Evolutionary conservation across 2,113 vertebrate species (phyloP), one percentile per base, ranked within the genome.

Genomic region (Myotis yumanensis): DNA sequence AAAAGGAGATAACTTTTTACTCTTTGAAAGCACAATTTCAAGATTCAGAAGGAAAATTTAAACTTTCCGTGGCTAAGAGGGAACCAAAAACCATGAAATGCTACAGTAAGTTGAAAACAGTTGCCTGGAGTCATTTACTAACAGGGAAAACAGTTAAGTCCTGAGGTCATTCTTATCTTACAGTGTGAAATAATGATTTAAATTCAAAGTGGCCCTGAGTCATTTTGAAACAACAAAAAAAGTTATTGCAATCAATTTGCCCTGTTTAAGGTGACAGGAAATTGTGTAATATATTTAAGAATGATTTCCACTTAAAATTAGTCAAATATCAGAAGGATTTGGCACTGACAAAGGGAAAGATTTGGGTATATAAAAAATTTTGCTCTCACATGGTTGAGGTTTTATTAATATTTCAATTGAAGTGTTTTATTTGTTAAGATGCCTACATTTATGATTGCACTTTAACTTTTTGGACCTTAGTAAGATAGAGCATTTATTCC

Each of bases 401-500:
- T 87, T 94, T 62, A 59, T 79, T 75, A 75, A 20, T 52, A 69
- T 75, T 15, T 16, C 48, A 89, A 46, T 52, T 51, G 51, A 85
- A 92, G 12, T 22, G 46, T 30, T 46, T 68, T 12, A 79, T 93
- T 94, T 86, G 28, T n/a, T 92, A 57, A 72, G 77, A 72, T 88
- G 40, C 9, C 28, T 76, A 17, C 23, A 54, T 86, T 87, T 69
- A 75, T 92, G 66, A 91, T 86, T 54, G 1, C 25, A 57, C 72
- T 11, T 91, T 73, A 59, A 80, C 54, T 69, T 96, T 40, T 35
- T 62, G 5, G 7, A 20, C 12, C 12, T 94, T 59, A 51, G 46
- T 84, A 68, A 54, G 20, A 17, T 35, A 48, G 30, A 46, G 10
- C 17, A 71, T 57, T 89, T 79, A 83, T 57, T 66, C 35, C 23